Percentiles rank a stretch among this genome's conserved stretches.
phyloP scores from a whole-genome alignment of 1,140 invertebrate genomes.

The Lasioglossum albipes region DNA sequence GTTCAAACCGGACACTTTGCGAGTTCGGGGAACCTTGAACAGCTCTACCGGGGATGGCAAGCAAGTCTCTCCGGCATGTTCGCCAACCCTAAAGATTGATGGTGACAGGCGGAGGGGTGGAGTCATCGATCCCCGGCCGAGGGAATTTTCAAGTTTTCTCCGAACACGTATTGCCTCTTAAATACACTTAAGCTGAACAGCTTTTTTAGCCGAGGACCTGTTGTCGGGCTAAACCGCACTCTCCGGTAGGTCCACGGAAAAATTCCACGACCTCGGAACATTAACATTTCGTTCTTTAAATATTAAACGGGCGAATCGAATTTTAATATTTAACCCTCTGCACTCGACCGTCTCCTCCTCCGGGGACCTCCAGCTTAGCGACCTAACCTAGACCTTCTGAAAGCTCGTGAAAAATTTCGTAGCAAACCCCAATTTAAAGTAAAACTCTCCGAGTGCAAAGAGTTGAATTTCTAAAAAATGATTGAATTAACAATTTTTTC shows the following conservation, averaged over 20 bases:
- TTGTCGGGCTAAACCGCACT: not conserved
- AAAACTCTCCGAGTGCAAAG: no score
- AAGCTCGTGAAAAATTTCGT: no score
- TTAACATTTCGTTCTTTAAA: no score
- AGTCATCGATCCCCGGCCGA: slow-evolving; percentile 65
- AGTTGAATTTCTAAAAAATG: no score
- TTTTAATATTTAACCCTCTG: no score
- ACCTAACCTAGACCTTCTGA: no score
- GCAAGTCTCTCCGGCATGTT: slow-evolving; percentile 16
- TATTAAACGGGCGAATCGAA: no score
- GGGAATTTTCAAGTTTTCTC: slow-evolving; percentile 64
- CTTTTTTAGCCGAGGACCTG: slow-evolving; percentile 9
- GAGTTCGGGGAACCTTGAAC: slow-evolving; percentile 43
- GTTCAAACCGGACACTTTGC: slow-evolving; percentile 43
- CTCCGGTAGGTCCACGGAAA: no score
- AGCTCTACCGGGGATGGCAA: slow-evolving; percentile 33
- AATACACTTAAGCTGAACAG: slow-evolving; percentile 54
- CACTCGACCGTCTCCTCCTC: no score
- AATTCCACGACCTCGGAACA: no score
- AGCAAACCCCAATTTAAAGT: no score
- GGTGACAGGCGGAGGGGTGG: slow-evolving; percentile 62
- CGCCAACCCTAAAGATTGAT: slow-evolving; percentile 71
- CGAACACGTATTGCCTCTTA: slow-evolving; percentile 58
- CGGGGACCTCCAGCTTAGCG: no score
- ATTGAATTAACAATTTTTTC: not conserved